Evolutionary conservation across 2,113 vertebrate species (phyloP).

Genomic region (Sciurus niger): DNA sequence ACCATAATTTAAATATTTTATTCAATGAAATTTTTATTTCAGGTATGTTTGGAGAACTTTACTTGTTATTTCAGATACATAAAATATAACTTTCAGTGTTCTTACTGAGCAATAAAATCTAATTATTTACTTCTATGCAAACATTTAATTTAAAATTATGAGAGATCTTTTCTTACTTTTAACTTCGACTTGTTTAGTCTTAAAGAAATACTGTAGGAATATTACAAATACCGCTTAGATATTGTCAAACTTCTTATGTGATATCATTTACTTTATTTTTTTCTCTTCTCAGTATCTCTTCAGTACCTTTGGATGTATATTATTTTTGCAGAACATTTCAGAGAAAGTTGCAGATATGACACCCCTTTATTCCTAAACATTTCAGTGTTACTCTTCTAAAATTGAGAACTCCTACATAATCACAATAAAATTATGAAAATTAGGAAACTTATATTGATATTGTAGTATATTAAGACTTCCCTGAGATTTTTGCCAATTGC

Average conservation of each 20-base stretch:
- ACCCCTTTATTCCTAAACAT: background rate
- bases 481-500: background rate
- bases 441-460: background rate
- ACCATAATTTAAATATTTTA: background rate
- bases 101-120: background rate
- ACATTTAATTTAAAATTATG: background rate
- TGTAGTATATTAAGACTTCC: background rate
- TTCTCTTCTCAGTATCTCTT: background rate
- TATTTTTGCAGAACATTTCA: background rate
- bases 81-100: background rate
- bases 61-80: background rate
- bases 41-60: background rate
- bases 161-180: background rate
- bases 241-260: background rate
- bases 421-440: background rate
- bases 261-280: background rate
- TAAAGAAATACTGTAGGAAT: background rate
- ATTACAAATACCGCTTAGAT: background rate
- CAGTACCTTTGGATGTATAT: background rate
- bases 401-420: background rate
- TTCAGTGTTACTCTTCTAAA: background rate
- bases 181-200: background rate
- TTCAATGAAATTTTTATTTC: background rate
- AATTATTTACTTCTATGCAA: background rate
- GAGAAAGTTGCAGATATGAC: background rate